Percentiles rank a stretch among this genome's conserved stretches.
Evolutionary conservation across 2,797 vertebrate species (phyloP).

Genomic region (Borostomias antarcticus): DNA sequence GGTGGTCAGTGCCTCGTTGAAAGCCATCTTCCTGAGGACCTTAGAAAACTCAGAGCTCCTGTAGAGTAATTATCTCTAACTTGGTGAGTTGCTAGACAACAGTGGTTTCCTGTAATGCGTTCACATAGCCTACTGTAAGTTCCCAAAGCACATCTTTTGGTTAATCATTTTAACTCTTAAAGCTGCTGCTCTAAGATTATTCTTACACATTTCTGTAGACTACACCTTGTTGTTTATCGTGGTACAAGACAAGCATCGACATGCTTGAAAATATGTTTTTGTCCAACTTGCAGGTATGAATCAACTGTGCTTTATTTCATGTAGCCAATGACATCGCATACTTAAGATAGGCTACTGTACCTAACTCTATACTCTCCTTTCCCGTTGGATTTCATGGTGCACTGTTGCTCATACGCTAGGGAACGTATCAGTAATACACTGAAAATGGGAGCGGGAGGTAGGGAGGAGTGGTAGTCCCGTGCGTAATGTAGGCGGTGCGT

Average conservation of each 20-base stretch:
- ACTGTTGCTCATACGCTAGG: too few species aligned
- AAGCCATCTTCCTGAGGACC: not conserved
- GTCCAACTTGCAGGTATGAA: too few species aligned
- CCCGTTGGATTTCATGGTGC: not conserved
- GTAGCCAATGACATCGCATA: too few species aligned
- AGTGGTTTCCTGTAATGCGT: not conserved
- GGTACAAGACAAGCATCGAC: too few species aligned
- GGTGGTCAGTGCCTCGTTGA: too few species aligned
- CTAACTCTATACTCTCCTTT: not conserved
- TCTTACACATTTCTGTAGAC: too few species aligned
- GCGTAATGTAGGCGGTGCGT: conserved; percentile 11
- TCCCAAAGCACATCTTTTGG: not conserved
- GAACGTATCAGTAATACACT: too few species aligned
- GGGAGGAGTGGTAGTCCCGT: conserved; percentile 1
- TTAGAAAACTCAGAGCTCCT: not conserved
- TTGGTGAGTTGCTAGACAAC: not conserved
- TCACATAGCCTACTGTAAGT: not conserved
- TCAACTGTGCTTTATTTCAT: too few species aligned
- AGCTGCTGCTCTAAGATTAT: not conserved
- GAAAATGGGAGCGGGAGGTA: too few species aligned
- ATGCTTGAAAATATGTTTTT: too few species aligned
- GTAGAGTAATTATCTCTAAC: not conserved
- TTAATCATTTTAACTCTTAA: not conserved
- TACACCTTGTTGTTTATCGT: too few species aligned
- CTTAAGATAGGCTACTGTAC: too few species aligned